These are phyloP conservation scores for Lutraria lutraria DNA, from an alignment of 2,888 invertebrate genomes.

Conservation along the genomic window DNA sequence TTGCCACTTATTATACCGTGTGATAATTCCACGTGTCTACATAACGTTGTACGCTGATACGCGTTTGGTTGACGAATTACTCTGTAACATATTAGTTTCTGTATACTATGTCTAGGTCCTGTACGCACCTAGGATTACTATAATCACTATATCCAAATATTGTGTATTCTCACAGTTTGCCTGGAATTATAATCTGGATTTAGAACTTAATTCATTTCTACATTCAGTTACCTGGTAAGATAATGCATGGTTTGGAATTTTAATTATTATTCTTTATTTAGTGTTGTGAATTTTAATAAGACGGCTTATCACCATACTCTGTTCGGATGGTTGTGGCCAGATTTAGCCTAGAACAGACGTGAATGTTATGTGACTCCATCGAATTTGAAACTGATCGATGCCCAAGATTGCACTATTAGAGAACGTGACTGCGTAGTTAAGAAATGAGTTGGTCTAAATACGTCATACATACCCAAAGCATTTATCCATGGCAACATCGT, in stretches of 20 bases:
- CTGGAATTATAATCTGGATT: conserved; percentile 5
- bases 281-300: too few species aligned
- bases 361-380: too few species aligned
- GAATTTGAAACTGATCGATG: too few species aligned
- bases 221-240: background rate
- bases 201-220: conserved; percentile 2
- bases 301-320: too few species aligned
- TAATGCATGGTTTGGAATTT: background rate
- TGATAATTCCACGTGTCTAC: conserved; percentile 13
- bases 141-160: background rate
- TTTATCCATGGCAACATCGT: too few species aligned
- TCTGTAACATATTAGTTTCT: background rate
- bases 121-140: background rate
- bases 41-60: background rate
- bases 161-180: background rate
- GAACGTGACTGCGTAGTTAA: too few species aligned
- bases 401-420: too few species aligned
- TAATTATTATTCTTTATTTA: background rate
- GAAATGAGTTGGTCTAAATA: too few species aligned
- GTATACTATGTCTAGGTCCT: background rate
- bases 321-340: too few species aligned
- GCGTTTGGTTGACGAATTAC: conserved; percentile 4
- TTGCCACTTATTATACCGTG: conserved; percentile 1
- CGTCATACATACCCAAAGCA: too few species aligned
- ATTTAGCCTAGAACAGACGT: too few species aligned